phyloP scores from a whole-genome alignment of 35 echinoderm and acorn worm genomes.

The Diadema setosum region DNA sequence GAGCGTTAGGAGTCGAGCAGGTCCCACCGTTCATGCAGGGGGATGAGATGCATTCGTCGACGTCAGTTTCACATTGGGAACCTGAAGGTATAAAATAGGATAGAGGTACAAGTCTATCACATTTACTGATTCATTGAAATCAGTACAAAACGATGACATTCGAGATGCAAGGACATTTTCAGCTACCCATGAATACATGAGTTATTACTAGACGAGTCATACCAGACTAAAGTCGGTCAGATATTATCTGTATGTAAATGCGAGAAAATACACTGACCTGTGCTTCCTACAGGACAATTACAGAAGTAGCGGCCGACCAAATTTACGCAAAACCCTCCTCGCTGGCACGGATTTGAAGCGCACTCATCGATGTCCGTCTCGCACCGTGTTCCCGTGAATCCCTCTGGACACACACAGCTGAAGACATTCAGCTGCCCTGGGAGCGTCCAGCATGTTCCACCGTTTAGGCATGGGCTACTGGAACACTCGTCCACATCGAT shows the following conservation, averaged over 20 bases:
- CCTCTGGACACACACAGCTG: constrained; percentile 25
- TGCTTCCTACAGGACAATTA: background rate
- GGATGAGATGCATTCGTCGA: background rate
- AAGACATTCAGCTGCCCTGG: constrained; percentile 1
- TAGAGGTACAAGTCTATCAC: no score
- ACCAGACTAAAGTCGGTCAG: no score
- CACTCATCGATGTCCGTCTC: background rate
- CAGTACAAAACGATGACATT: no score
- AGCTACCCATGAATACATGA: no score
- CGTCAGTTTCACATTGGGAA: background rate
- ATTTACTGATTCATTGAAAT: no score
- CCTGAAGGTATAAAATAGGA: background rate
- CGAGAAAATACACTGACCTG: background rate
- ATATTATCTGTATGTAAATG: no score
- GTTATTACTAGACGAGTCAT: no score
- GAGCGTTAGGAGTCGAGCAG: background rate
- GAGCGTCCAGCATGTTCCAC: background rate
- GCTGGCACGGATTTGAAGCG: background rate
- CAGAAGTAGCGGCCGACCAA: background rate
- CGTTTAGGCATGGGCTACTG: constrained; percentile 54
- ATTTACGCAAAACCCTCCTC: background rate
- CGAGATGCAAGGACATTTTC: no score
- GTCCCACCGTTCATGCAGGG: constrained; percentile 30
- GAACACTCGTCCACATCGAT: constrained; percentile 54
- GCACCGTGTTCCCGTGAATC: background rate